A percentile compares a stretch with the other conserved stretches of the same genome.
Conservation (phyloP, 2,888 invertebrate species). For the Luperina testacea region DNA sequence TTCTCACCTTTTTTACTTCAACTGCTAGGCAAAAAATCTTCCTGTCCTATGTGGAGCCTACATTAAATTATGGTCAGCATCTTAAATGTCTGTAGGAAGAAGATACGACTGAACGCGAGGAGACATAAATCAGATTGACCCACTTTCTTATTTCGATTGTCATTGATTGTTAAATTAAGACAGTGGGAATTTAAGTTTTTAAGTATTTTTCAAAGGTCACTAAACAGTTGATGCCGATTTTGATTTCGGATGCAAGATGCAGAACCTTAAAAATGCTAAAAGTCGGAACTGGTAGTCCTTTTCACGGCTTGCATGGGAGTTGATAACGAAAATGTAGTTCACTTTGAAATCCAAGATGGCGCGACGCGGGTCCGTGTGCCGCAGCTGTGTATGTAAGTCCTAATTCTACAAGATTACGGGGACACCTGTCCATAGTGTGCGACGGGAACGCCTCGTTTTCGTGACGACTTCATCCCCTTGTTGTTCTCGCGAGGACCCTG, state of each 20-base stretch:
- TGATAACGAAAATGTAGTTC: neutral
- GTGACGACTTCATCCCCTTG: neutral
- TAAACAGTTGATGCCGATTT: neutral
- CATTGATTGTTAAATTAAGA: neutral
- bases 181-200: neutral
- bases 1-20: slow-evolving; percentile 13
- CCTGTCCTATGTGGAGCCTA: neutral
- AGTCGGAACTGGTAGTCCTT: neutral
- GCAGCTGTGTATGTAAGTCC: neutral
- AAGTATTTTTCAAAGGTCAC: no score
- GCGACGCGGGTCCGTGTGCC: no score
- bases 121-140: no score
- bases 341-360: neutral
- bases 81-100: no score
- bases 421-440: neutral
- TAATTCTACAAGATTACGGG: neutral
- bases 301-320: neutral
- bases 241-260: neutral
- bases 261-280: neutral
- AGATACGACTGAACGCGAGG: no score
- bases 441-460: neutral
- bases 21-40: neutral
- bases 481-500: neutral
- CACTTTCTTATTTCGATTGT: neutral
- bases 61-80: no score